phyloP scores from a whole-genome alignment of 1,140 invertebrate genomes.

The Catajapyx aquilonaris region DNA sequence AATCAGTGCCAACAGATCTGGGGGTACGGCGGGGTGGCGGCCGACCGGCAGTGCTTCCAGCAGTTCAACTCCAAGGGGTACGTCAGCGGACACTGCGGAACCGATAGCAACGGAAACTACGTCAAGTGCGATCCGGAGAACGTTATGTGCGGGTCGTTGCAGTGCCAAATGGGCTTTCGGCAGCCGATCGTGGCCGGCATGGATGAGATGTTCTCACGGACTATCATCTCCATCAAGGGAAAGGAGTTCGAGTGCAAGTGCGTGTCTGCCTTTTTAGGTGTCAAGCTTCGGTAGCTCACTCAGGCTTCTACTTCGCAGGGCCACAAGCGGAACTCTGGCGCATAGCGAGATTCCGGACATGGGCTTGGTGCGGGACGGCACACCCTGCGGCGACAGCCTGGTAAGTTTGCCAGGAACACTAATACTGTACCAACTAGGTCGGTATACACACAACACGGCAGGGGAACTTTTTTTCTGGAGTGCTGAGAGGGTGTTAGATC shows the following conservation, averaged over 20 bases:
- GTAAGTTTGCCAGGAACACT: constrained; percentile 20
- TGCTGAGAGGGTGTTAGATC: too few relatives aligned
- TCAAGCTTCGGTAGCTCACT: neutral
- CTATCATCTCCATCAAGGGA: constrained; percentile 65
- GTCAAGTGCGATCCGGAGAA: constrained; percentile 76
- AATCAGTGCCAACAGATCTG: constrained; percentile 78
- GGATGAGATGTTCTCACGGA: constrained; percentile 60
- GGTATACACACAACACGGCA: too few relatives aligned
- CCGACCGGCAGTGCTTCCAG: constrained; percentile 70
- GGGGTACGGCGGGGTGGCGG: constrained; percentile 47
- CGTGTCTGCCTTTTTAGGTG: constrained; percentile 18
- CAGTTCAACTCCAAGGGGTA: constrained; percentile 86
- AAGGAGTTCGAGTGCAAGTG: constrained; percentile 81
- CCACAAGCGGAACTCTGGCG: constrained; percentile 41
- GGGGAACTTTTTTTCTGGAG: too few relatives aligned
- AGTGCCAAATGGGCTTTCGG: constrained; percentile 65
- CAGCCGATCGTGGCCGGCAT: constrained; percentile 51
- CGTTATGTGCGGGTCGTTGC: constrained; percentile 67
- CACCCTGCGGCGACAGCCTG: constrained; percentile 72
- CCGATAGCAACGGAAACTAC: constrained; percentile 49
- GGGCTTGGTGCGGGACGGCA: constrained; percentile 69
- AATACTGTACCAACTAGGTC: neutral
- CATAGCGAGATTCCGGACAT: constrained; percentile 39
- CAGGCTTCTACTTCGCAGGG: constrained; percentile 27
- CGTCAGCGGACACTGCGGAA: constrained; percentile 80